Percentiles rank a stretch among this genome's conserved stretches.
Conservation (phyloP, 2,113 vertebrate genomes). For the Natator depressus region DNA sequence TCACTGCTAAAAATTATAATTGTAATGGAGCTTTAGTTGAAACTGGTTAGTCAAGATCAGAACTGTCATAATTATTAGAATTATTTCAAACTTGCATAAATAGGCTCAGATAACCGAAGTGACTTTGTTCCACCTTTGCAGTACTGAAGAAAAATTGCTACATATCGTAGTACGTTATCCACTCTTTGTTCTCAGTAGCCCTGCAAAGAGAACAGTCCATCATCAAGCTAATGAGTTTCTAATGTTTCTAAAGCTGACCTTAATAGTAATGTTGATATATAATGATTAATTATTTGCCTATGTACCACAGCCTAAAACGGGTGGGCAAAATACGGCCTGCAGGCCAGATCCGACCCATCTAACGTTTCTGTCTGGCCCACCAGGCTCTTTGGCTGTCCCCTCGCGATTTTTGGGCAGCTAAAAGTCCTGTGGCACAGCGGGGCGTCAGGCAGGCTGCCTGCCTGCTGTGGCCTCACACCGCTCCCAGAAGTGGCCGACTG, state of each 20-base stretch:
- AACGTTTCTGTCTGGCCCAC: too few species aligned
- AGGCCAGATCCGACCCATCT: too few species aligned
- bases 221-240: neutral
- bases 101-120: neutral
- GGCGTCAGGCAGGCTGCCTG: too few species aligned
- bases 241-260: neutral
- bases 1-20: neutral
- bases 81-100: neutral
- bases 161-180: neutral
- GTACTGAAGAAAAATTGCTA: neutral
- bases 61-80: neutral
- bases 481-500: too few species aligned
- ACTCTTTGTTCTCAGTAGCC: neutral
- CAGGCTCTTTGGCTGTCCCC: too few species aligned
- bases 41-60: neutral
- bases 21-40: neutral
- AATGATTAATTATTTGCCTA: neutral
- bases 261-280: neutral
- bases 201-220: rapidly evolving
- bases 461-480: too few species aligned
- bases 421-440: too few species aligned
- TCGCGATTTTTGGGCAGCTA: too few species aligned
- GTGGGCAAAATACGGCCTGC: too few species aligned
- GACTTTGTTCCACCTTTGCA: neutral
- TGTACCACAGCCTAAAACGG: neutral